Base-by-base conservation (phyloP, 1,140 invertebrate species). In the Steinernema khuongi region DNA sequence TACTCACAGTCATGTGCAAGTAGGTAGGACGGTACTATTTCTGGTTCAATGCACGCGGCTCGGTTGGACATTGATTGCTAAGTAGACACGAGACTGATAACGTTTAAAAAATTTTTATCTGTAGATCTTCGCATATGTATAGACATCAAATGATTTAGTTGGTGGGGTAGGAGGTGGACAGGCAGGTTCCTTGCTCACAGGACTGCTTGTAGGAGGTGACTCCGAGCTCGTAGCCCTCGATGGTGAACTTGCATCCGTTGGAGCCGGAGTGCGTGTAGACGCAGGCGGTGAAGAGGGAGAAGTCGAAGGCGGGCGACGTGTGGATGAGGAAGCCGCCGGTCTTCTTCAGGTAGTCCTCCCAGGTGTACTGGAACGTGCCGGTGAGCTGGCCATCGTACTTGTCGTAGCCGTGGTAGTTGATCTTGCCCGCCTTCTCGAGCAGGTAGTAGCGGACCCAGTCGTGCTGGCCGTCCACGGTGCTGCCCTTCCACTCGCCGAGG, bases 391-490 rank as follows among this genome's bases (percentile, higher is more conserved):
- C 74, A 32, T 82, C 80, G 43, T 84, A 69, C 30, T 28, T 33
- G 50, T 81, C 86, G 76, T 87, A 88, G 14, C 88, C 88, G 75
- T 87, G 81, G 77, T 88, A 88, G 72, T 88, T 81, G 66, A 88
- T 86, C 19, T 86, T 79, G 7, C 86, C 87, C 29, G 78, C 79
- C 77, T 87, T 88, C 73, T 88, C 87, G 68, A 85, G 83, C 14
- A 87, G 77, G 78, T 88, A 88, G 75, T 87, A 87, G 77, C 87
- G 85, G 19, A 88, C 81, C 88, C 88, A 88, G 78, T 88, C 87
- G 77, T 88, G 87, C 31, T 88, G 85, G 19, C 88, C 88, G 72
- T 87, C 85, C 36, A 88, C 83, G 30, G 22, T 83, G 73, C 84
- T 78, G 0, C 81, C 77, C 66, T 85, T 80, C 4, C 78, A 82